These are phyloP conservation scores for Nesometra sesokonis DNA, from an alignment of 35 echinoderm and acorn worm species.

Conservation along the genomic window DNA sequence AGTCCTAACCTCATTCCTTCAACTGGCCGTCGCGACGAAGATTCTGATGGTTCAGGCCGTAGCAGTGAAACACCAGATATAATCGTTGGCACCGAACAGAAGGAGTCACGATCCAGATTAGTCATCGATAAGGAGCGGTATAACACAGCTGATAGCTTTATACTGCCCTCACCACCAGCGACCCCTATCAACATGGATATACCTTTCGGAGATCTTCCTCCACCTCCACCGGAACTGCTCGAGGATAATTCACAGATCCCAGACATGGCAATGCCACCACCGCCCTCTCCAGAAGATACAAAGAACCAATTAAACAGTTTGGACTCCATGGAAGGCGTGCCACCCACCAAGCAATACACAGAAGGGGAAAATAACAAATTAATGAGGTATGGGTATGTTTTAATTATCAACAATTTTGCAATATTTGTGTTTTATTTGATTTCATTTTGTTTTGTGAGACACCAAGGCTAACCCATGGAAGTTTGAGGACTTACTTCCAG, in stretches of 20 bases:
- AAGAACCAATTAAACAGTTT: neutral
- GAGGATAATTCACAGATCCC: neutral
- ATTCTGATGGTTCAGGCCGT: neutral
- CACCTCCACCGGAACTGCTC: neutral
- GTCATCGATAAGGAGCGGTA: neutral
- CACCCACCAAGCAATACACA: neutral
- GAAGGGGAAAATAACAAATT: neutral
- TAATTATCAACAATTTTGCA: neutral
- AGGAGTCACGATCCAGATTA: neutral
- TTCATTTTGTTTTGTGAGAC: no score
- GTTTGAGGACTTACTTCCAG: no score
- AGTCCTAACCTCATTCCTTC: neutral
- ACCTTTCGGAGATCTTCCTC: neutral
- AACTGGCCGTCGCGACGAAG: neutral
- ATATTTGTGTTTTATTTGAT: no score
- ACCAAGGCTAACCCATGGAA: no score
- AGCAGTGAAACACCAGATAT: neutral
- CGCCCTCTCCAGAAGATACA: neutral
- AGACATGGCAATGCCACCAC: neutral
- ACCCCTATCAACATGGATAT: neutral
- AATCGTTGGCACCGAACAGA: neutral
- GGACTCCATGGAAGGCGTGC: neutral
- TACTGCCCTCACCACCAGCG: neutral
- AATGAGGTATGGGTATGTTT: neutral
- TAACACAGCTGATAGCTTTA: neutral